These are phyloP conservation scores for Drosophila algonquin DNA, from an alignment of 2,888 invertebrate species.

Conservation along the genomic window DNA sequence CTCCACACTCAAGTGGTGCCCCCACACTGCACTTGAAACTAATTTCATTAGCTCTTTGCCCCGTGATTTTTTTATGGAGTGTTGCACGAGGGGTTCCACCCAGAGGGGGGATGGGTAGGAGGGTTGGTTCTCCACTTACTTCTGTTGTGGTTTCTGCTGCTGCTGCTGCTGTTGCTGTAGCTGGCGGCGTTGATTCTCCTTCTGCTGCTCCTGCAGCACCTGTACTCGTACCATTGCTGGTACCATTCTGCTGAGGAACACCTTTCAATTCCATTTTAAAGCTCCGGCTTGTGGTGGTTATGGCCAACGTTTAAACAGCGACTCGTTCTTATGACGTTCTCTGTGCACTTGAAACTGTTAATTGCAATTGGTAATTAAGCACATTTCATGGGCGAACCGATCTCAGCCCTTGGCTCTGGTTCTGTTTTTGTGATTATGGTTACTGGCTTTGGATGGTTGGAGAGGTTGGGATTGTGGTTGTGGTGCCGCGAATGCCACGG, in stretches of 20 bases:
- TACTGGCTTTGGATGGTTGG: slow-evolving; percentile 6
- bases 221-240: neutral
- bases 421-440: slow-evolving; percentile 1
- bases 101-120: neutral
- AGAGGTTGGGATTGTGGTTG: slow-evolving; percentile 51
- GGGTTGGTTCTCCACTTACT: slow-evolving; percentile 5
- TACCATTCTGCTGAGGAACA: neutral
- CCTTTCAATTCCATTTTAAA: slow-evolving; percentile 17
- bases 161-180: neutral
- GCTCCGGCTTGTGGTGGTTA: neutral
- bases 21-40: neutral
- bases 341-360: slow-evolving; percentile 5
- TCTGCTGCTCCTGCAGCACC: neutral
- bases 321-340: neutral
- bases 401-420: slow-evolving; percentile 33
- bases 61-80: neutral
- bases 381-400: slow-evolving; percentile 29
- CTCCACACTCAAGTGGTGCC: neutral
- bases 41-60: neutral
- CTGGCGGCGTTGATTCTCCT: neutral
- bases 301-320: too few relatives aligned
- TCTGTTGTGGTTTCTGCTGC: slow-evolving; percentile 12
- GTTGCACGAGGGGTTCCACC: neutral
- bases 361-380: slow-evolving; percentile 26
- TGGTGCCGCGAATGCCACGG: slow-evolving; percentile 73